These are phyloP conservation scores for Pycnomerus fuliginosus DNA, from an alignment of 2,888 invertebrate genomes.

Conservation along the genomic window DNA sequence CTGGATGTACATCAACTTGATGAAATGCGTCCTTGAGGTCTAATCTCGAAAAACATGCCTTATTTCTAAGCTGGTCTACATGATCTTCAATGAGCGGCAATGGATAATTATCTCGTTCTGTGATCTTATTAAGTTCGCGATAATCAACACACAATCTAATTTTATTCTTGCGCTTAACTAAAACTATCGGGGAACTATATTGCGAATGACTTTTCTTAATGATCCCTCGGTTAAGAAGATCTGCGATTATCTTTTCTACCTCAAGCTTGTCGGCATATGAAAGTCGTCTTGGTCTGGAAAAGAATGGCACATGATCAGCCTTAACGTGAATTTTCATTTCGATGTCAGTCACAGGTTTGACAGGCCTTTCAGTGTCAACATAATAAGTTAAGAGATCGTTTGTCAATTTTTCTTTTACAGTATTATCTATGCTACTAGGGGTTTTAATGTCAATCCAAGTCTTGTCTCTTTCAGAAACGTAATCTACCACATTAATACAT, in stretches of 20 bases:
- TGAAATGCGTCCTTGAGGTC: constrained; percentile 6
- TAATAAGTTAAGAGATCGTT: neutral
- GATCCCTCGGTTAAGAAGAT: constrained; percentile 1
- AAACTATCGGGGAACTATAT: constrained; percentile 8
- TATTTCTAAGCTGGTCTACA: constrained; percentile 2
- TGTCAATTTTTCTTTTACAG: neutral
- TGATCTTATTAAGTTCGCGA: constrained; percentile 6
- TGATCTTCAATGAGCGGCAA: constrained; percentile 9
- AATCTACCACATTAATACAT: neutral
- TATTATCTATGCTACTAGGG: neutral
- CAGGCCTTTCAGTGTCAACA: neutral
- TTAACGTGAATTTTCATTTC: neutral
- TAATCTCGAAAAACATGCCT: constrained; percentile 7
- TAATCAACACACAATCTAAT: constrained; percentile 1
- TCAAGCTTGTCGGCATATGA: neutral
- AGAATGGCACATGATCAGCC: neutral
- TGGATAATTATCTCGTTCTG: constrained; percentile 6
- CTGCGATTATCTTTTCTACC: constrained; percentile 1
- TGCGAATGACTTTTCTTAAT: constrained; percentile 8
- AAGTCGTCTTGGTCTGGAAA: neutral
- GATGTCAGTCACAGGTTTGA: neutral
- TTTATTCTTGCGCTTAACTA: constrained; percentile 10
- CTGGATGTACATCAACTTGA: constrained; percentile 1
- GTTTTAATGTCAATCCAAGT: neutral
- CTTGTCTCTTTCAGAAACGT: neutral